Conservation (phyloP, 2,888 invertebrate genomes). For the Timandra comae region DNA sequence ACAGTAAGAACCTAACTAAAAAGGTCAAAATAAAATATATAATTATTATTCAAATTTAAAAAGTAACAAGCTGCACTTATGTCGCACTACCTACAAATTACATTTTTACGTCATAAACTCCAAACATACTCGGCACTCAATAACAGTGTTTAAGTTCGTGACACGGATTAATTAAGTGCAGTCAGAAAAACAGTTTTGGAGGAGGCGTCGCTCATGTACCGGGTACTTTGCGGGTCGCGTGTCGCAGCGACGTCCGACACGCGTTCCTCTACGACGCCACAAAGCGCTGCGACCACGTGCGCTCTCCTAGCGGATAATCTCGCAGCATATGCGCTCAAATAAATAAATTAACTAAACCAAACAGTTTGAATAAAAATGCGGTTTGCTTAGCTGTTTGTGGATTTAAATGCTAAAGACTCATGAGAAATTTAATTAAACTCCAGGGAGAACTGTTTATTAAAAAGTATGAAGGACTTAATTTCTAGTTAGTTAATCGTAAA, state of each 20-base stretch:
- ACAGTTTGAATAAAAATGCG: slow-evolving; percentile 35
- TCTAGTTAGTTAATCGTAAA: too few species aligned
- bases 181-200: slow-evolving; percentile 56
- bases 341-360: slow-evolving; percentile 69
- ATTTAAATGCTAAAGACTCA: slow-evolving; percentile 44
- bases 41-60: too few species aligned
- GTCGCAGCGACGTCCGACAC: slow-evolving; percentile 31
- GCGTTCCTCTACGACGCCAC: slow-evolving; percentile 27
- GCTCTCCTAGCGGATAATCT: slow-evolving; percentile 53
- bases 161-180: slow-evolving; percentile 69
- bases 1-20: too few species aligned
- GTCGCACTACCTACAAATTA: too few species aligned
- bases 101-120: too few species aligned
- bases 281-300: slow-evolving; percentile 26
- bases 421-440: slow-evolving; percentile 36
- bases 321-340: slow-evolving; percentile 61
- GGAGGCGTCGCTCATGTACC: slow-evolving; percentile 57
- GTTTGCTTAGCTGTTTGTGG: slow-evolving; percentile 27
- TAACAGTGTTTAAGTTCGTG: slow-evolving; percentile 25
- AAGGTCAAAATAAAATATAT: too few species aligned
- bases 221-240: slow-evolving; percentile 53
- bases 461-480: background rate
- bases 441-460: too few species aligned
- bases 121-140: too few species aligned
- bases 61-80: too few species aligned